Base-by-base conservation (phyloP, 2,888 invertebrate species). In the Patella ulyssiponensis region DNA sequence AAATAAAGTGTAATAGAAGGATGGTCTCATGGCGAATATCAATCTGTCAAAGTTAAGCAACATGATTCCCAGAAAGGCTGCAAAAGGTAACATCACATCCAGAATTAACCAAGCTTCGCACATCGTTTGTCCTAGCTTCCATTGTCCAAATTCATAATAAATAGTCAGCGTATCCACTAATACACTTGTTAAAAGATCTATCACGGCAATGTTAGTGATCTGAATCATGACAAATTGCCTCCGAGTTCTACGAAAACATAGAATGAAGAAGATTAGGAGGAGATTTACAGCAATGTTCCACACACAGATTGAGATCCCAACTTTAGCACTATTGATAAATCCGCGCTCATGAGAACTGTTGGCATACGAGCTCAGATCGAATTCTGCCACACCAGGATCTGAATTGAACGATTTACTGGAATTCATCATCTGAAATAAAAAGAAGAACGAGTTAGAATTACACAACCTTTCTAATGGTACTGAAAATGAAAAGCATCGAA, bases 41-140 rank as follows among this genome's bases (percentile, higher is more conserved):
- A 83, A 73, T 20, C 83, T 78, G 76, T 83, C 83, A 9, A 78
- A 7, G 73, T 82, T 82, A 27, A 83, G 75, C 4, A 77, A 44
- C n/a, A 81, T 71, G 52, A 83, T 77, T 15, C 76, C 76, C n/a
- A 83, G 71, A 54, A 81, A 69, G 20, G 83, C 78, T 17, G 79
- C 80, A 72, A 78, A 78, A 15, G 83, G 83, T 17, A 82, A 74
- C 9, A 75, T 77, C 14, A 76, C 77, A 69, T 83, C 83, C 20
- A 81, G 77, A 52, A 83, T 73, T 79, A 83, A 80, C 80, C 80
- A 83, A 14, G 80, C 78, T 77, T 79, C 80, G 64, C 83, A 83
- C 70, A 81, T 80, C 51, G 53, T 70, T n/a, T 53, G 73, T 27
- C 79, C 81, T 11, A 83, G 69, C 11, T 69, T 20, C 83, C 83